Conservation (phyloP, 2,113 vertebrate species). For the Panthera uncia region DNA sequence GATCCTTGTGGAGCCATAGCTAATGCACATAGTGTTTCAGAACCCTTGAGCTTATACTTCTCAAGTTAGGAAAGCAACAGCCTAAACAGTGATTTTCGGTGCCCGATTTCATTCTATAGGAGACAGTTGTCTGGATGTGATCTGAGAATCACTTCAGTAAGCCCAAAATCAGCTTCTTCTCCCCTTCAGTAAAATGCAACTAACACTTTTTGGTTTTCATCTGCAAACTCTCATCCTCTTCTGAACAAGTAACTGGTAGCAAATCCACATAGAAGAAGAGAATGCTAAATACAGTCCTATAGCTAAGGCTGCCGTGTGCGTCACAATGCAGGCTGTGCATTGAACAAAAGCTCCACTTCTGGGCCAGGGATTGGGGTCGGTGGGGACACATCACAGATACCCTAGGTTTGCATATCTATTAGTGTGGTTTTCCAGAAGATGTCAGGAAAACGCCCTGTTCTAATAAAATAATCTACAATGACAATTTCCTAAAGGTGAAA, state of each 20-base stretch:
- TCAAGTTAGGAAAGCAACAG: neutral
- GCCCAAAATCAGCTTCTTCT: neutral
- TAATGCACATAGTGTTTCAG: neutral
- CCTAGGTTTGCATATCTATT: neutral
- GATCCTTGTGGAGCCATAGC: neutral
- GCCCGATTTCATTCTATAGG: neutral
- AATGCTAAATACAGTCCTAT: neutral
- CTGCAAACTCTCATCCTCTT: neutral
- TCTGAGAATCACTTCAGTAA: neutral
- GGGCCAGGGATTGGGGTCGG: neutral
- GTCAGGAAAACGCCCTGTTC: neutral
- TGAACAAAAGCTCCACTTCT: neutral
- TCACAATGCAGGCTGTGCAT: neutral
- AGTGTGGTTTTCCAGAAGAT: neutral
- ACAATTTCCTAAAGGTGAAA: neutral
- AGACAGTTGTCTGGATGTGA: neutral
- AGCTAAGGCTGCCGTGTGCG: neutral
- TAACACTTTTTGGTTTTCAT: conserved; percentile 4
- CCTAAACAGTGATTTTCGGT: neutral
- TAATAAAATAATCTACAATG: neutral
- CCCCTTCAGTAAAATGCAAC: neutral
- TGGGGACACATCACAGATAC: neutral
- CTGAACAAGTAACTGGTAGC: neutral
- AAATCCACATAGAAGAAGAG: conserved; percentile 5
- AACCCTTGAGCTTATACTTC: neutral